Percentiles rank a stretch among this genome's conserved stretches.
Evolutionary conservation across 1,140 invertebrate species (phyloP).

Genomic region (Eriocheir sinensis): DNA sequence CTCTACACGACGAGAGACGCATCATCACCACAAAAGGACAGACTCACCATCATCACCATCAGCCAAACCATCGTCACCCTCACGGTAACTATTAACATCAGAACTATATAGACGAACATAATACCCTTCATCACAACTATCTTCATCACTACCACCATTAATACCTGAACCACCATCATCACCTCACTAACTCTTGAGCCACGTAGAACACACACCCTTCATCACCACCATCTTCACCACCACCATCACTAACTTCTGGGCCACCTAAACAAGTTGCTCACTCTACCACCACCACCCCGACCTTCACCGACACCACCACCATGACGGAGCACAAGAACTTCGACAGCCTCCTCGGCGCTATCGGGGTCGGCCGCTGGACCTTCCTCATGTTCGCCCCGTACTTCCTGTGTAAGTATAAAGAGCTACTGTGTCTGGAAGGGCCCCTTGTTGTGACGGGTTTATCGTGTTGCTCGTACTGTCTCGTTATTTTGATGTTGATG

Average conservation of each 20-base stretch:
- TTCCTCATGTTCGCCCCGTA: conserved; percentile 64
- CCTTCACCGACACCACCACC: background rate
- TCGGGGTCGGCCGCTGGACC: conserved; percentile 65
- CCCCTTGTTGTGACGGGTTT: no score
- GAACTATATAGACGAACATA: no score
- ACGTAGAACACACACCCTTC: background rate
- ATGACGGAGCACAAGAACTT: conserved; percentile 52
- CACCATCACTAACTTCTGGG: background rate
- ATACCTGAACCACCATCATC: background rate
- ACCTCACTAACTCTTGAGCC: background rate
- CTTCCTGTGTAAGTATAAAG: background rate
- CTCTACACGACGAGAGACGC: no score
- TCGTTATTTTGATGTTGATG: no score
- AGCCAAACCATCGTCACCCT: no score
- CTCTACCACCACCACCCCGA: background rate
- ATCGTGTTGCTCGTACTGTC: no score
- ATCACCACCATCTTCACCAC: background rate
- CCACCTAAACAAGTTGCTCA: background rate
- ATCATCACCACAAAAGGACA: no score
- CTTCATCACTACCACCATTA: background rate
- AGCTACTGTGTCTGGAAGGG: no score
- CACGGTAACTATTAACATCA: no score
- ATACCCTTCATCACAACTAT: no score
- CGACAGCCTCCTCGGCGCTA: conserved; percentile 41
- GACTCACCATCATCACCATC: no score